Evolutionary conservation across 2,888 invertebrate species (phyloP).

Genomic region (Papilio elwesi): DNA sequence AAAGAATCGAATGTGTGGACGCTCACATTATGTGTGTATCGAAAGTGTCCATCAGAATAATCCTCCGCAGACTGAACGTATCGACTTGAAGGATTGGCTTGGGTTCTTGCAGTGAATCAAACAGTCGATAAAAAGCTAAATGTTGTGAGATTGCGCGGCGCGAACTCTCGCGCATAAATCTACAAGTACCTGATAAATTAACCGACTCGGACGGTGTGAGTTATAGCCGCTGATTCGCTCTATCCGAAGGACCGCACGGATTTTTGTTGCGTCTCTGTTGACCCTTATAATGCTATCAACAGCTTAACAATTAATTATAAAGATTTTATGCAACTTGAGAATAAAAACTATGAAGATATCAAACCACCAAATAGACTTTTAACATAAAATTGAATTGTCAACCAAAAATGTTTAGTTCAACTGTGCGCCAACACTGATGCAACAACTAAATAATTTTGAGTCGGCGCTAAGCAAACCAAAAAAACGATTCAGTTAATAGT

Average conservation of each 20-base stretch:
- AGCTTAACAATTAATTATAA: neutral
- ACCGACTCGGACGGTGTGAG: constrained; percentile 64
- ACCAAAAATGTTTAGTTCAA: too few species aligned
- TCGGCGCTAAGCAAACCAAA: too few species aligned
- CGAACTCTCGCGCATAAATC: constrained; percentile 77
- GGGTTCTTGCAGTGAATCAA: constrained; percentile 71
- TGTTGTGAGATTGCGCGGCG: constrained; percentile 78
- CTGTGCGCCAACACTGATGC: too few species aligned
- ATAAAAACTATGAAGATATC: neutral
- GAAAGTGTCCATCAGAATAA: constrained; percentile 60
- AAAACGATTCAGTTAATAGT: too few species aligned
- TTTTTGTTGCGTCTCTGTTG: constrained; percentile 15
- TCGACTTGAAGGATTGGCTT: constrained; percentile 81
- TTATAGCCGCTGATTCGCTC: constrained; percentile 57
- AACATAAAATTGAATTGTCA: too few species aligned
- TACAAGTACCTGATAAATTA: constrained; percentile 80
- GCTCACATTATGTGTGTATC: neutral
- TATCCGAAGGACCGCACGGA: constrained; percentile 36
- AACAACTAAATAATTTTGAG: too few species aligned
- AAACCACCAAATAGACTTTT: too few species aligned
- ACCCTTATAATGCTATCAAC: constrained; percentile 10
- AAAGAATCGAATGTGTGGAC: too few species aligned
- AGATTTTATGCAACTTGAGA: neutral
- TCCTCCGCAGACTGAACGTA: constrained; percentile 57
- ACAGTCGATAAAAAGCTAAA: constrained; percentile 83